Percentiles rank a stretch among this genome's conserved stretches.
phyloP scores from a whole-genome alignment of 2,888 invertebrate genomes.

The Hemaris fuciformis region DNA sequence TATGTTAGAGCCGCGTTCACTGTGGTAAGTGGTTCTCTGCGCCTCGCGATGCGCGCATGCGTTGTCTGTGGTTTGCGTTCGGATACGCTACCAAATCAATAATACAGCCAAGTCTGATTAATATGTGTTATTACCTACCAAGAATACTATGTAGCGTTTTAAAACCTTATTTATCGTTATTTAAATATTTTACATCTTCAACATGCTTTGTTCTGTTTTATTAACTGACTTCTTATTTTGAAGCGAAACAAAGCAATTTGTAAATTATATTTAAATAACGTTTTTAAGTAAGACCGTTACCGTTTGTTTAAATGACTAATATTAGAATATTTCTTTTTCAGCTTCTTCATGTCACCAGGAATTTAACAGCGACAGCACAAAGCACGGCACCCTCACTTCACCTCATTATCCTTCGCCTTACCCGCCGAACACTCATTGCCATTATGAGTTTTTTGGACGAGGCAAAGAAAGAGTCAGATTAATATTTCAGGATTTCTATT shows the following conservation, averaged over 20 bases:
- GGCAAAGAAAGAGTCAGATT: constrained; percentile 93
- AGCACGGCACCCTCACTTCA: constrained; percentile 91
- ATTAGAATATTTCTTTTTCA: constrained; percentile 65
- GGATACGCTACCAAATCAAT: constrained; percentile 15
- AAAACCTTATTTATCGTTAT: not conserved
- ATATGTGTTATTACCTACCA: not conserved
- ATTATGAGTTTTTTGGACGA: constrained; percentile 94
- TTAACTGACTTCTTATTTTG: no score
- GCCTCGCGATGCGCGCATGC: constrained; percentile 35
- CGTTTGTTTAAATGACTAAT: not conserved
- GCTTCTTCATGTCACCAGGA: constrained; percentile 89
- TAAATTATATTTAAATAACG: no score
- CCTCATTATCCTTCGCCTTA: constrained; percentile 93
- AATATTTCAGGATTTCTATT: constrained; percentile 91
- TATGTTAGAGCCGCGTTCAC: constrained; percentile 25
- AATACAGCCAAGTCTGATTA: not conserved
- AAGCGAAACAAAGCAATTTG: no score
- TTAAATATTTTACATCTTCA: no score
- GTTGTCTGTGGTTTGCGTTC: constrained; percentile 12
- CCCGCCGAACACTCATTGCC: constrained; percentile 90
- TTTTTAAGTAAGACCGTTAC: no score
- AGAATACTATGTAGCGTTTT: not conserved
- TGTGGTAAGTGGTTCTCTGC: no score
- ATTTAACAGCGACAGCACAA: constrained; percentile 89
- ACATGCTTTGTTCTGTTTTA: no score